Base-by-base conservation (phyloP, 53 echinoderm and acorn worm species). In the Astropecten irregularis region DNA sequence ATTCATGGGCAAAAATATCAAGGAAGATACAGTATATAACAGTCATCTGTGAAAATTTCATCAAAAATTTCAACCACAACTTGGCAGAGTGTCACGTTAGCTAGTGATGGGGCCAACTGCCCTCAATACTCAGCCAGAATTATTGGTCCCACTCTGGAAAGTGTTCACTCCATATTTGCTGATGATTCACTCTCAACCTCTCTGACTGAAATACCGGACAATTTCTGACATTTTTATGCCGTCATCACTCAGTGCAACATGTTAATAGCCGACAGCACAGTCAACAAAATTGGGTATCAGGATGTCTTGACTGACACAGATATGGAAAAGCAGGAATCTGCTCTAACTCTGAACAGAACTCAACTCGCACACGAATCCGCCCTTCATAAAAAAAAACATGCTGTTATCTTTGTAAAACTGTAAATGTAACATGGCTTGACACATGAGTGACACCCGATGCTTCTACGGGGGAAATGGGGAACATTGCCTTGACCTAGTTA, bases 131-230 rank as follows among this genome's bases (percentile, higher is more conserved):
- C n/a, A n/a, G n/a, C n/a, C n/a, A n/a, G n/a, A n/a, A n/a, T n/a
- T n/a, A n/a, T n/a, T n/a, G n/a, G n/a, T n/a, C n/a, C n/a, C n/a
- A n/a, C n/a, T n/a, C n/a, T n/a, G n/a, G n/a, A n/a, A n/a, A n/a
- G n/a, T n/a, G n/a, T n/a, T n/a, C n/a, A n/a, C n/a, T n/a, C n/a
- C n/a, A n/a, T n/a, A n/a, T n/a, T 66, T 11, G 29, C 79, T 48
- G 9, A 48, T 79, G 79, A 79, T 61, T 79, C 79, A 79, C n/a
- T 46, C 20, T n/a, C 23, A 71, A 71, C 71, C 71, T 71, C 47
- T 62, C 30, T n/a, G 15, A 30, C 16, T 32, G 7, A 39, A 38
- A 1, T 34, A 58, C 38, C 23, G 10, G 16, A 3, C 14, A 68
- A 58, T 38, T 38, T 71, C 30, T 79, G 62, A 79, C 62, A 79